Evolutionary conservation across 1,140 invertebrate genomes (phyloP), one percentile per base, ranked within the genome.

Genomic region (Calephelis virginiensis): DNA sequence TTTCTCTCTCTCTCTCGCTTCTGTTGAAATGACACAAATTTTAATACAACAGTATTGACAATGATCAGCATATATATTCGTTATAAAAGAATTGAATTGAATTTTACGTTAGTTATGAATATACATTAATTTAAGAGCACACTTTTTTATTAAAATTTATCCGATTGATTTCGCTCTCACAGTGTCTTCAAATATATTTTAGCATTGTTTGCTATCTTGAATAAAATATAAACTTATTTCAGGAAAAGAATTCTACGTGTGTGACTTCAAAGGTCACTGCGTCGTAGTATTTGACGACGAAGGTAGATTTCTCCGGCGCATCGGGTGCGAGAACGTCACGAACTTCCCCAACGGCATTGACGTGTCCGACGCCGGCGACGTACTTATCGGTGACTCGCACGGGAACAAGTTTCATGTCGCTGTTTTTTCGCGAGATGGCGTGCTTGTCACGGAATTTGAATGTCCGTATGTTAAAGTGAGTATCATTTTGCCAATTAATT

Each of bases 321-420:
- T 99, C 92, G 98, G 98, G 63, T 97, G 96, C 91, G 97, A 99
- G 90, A 97, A 96, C 85, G 95, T 99, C 73, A 99, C 98, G 73
- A 98, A 98, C 89, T 99, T 97, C 90, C 98, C 98, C 9, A 99
- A 99, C 90, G 98, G 98, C 67, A 99, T 99, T 78, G 98, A 99
- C 90, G 97, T 99, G 81, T 98, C 97, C 59, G 97, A 98, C 91
- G 96, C 96, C 69, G 98, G 98, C 50, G 97, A 99, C 91, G 96
- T 99, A 66, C 93, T 99, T 63, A 97, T 99, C 79, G 98, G 98
- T 13, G 98, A 99, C 91, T 98, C 97, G 10, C 98, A 99, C 92
- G 98, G 98, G 12, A 99, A 99, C 92, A 95, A 97, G 76, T 99
- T 99, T 85, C 98, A 99, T 86, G 97, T 99, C 59, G 97, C 97